A percentile compares a stretch with the other conserved stretches of the same genome.
Evolutionary conservation across 2,113 vertebrate species (phyloP).

Genomic region (Corvus moneduloides): DNA sequence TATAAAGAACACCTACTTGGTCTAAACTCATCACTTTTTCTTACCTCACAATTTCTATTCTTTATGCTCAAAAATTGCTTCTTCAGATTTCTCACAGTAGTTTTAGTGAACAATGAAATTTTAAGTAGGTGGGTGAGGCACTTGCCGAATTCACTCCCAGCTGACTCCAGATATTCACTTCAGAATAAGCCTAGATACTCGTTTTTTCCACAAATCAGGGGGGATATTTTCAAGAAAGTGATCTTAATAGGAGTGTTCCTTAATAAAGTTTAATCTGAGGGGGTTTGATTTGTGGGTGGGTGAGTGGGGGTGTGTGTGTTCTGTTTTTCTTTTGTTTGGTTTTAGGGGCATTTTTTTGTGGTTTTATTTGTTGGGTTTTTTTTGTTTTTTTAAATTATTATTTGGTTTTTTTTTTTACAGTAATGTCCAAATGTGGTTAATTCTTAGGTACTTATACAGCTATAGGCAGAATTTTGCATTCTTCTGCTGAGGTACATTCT

Average conservation of each 20-base stretch:
- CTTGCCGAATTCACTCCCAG: rapidly evolving
- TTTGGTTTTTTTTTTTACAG: neutral
- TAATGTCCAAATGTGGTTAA: neutral
- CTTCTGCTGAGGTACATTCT: neutral
- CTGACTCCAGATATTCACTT: neutral
- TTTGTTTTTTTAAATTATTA: no score
- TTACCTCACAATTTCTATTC: neutral
- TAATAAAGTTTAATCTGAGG: neutral
- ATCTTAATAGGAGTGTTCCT: neutral
- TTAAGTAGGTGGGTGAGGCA: neutral
- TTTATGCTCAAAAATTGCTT: neutral
- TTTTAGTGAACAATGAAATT: neutral
- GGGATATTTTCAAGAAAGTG: neutral
- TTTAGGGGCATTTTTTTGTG: neutral
- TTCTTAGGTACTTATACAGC: neutral
- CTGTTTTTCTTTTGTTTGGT: neutral
- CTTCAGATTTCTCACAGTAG: neutral
- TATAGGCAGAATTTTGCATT: neutral
- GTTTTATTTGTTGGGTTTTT: neutral
- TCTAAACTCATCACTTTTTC: neutral
- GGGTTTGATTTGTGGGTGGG: neutral
- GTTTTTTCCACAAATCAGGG: neutral
- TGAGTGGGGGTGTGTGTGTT: rapidly evolving
- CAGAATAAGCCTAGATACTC: neutral
- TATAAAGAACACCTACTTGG: neutral